Percentiles rank a stretch among this genome's conserved stretches.
phyloP scores from a whole-genome alignment of 2,113 vertebrate species.

The Petrocephalus microphthalmus region DNA sequence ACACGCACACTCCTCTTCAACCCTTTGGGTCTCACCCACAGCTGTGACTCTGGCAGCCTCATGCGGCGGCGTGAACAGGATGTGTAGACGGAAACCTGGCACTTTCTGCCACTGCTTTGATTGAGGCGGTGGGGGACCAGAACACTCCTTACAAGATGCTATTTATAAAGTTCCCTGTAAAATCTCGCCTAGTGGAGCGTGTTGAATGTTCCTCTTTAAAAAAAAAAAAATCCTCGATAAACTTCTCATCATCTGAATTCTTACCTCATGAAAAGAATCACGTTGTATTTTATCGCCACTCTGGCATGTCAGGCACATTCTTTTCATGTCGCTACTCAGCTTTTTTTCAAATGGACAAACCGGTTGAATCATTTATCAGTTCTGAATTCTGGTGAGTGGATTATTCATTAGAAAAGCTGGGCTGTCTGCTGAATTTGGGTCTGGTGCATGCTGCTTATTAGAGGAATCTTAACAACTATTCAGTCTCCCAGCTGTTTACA shows the following conservation, averaged over 20 bases:
- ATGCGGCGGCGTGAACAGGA: neutral
- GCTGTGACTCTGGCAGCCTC: neutral
- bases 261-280: neutral
- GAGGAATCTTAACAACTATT: neutral
- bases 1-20: neutral
- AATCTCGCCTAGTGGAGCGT: neutral
- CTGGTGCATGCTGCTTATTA: neutral
- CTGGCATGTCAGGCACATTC: neutral
- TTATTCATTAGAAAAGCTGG: neutral
- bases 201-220: neutral
- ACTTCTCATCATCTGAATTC: conserved; percentile 13
- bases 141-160: neutral
- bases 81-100: neutral
- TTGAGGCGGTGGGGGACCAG: neutral
- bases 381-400: neutral
- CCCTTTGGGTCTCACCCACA: neutral
- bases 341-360: too few species aligned
- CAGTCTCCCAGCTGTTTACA: neutral
- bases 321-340: neutral
- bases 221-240: conserved; percentile 1
- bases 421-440: neutral
- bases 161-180: conserved; percentile 7
- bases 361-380: neutral
- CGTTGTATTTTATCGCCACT: neutral
- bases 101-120: neutral